Percentiles rank a stretch among this genome's conserved stretches.
These are phyloP conservation scores for Gnathonemus echidnorhynchus DNA, from an alignment of 2,113 vertebrate species.

Conservation along the genomic window DNA sequence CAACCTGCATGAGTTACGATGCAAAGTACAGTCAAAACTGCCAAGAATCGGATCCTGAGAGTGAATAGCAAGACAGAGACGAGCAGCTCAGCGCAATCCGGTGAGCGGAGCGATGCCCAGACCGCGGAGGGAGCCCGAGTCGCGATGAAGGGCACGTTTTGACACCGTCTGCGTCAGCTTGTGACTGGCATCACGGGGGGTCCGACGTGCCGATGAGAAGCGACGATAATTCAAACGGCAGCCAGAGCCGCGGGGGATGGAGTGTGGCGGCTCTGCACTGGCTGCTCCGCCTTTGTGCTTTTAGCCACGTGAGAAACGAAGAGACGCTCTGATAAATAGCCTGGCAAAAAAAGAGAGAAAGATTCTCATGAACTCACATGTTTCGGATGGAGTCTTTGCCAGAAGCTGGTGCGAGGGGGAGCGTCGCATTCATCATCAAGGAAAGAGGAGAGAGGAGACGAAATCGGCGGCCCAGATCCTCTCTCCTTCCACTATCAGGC, in stretches of 20 bases:
- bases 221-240: slow-evolving; percentile 8
- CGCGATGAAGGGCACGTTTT: not conserved
- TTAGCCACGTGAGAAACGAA: slow-evolving; percentile 15
- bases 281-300: not conserved
- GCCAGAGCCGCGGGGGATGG: not conserved
- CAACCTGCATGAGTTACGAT: not conserved
- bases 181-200: not conserved
- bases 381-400: slow-evolving; percentile 19
- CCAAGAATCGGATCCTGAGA: not conserved
- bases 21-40: not conserved
- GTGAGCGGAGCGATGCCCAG: too few relatives aligned
- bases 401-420: slow-evolving; percentile 6
- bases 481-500: not conserved
- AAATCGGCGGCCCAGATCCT: not conserved
- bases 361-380: slow-evolving; percentile 18
- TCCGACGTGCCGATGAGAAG: not conserved
- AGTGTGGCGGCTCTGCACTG: not conserved
- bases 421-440: slow-evolving; percentile 10
- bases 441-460: not conserved
- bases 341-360: slow-evolving; percentile 1
- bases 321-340: slow-evolving; percentile 19
- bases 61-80: not conserved
- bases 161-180: not conserved
- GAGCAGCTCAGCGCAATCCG: not conserved
- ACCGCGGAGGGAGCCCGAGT: not conserved